Evolutionary conservation across 92 coral and sea anemone genomes (phyloP).

Genomic region (Parazoanthus darwini): DNA sequence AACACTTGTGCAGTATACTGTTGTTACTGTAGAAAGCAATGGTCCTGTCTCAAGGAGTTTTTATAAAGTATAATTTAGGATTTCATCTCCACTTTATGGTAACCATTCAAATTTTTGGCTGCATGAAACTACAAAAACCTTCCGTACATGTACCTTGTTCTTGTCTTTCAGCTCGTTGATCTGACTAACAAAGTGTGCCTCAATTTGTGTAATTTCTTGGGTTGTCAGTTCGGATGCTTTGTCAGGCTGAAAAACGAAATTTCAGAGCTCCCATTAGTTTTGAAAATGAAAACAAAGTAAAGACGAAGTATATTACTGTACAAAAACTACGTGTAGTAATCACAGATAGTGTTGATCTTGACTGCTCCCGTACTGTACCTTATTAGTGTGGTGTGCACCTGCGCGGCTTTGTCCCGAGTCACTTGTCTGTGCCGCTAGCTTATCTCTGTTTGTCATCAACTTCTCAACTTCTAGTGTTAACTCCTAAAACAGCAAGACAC

Average conservation of each 20-base stretch:
- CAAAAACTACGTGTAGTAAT: too few species aligned
- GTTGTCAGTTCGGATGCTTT: conserved; percentile 15
- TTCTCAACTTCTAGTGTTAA: conserved; percentile 42
- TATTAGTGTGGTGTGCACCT: neutral
- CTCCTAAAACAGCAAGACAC: conserved; percentile 31
- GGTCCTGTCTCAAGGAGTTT: too few species aligned
- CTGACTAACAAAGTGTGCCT: conserved; percentile 34
- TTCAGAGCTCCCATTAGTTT: too few species aligned
- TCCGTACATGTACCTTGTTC: conserved; percentile 63
- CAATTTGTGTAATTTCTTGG: conserved; percentile 23
- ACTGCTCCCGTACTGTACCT: neutral
- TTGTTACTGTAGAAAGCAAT: too few species aligned
- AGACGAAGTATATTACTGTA: too few species aligned
- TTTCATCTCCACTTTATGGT: neutral
- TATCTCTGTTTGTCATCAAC: conserved; percentile 32
- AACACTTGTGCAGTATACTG: too few species aligned
- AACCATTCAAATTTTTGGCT: neutral
- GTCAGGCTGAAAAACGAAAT: conserved; percentile 8
- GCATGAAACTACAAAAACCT: neutral
- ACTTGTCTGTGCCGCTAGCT: neutral
- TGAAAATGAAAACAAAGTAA: too few species aligned
- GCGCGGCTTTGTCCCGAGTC: neutral
- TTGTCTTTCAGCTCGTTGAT: conserved; percentile 49
- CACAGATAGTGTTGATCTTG: too few species aligned
- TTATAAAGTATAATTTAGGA: too few species aligned